Evolutionary conservation across 2,113 vertebrate species (phyloP), one percentile per base, ranked within the genome.

Genomic region (Plectropomus leopardus): DNA sequence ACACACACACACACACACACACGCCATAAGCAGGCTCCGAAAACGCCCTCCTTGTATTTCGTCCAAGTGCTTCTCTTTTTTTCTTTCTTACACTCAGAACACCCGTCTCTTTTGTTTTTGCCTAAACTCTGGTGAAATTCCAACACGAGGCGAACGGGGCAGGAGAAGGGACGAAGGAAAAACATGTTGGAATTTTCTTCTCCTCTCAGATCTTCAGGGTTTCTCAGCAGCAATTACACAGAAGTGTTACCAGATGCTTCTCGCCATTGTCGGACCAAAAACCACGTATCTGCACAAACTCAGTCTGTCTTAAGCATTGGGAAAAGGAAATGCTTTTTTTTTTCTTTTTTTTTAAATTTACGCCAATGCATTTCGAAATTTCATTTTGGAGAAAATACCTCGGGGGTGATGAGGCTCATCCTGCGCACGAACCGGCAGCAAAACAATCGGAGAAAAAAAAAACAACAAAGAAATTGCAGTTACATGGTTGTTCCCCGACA

Each of bases 161-260:
- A 89, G 83, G 68, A 89, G 88, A 84, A 75, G 82, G 82, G 87
- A 91, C 61, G 87, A 50, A 86, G 85, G 76, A 76, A 92, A 92
- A 92, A 91, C 91, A 93, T 75, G 85, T 54, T 91, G 90, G 89
- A 92, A 94, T 92, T 92, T 90, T 89, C 86, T 90, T 82, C 88
- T 86, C 60, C 68, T 89, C 89, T 94, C 88, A 94, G 92, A 93
- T 93, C 92, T 91, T 93, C 91, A 82, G 88, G 87, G 88, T 89
- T 93, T 93, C 89, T 88, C 88, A 90, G 90, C 92, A 92, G 92
- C 88, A 93, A 93, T 94, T 94, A 94, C 85, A 73, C 80, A 76
- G 73, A 93, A 94, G 93, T 90, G 90, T 92, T 93, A 86, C 92
- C 93, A 94, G 92, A 94, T 93, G 93, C 84, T 57, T 78, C 76